Evolutionary conservation across 2,888 invertebrate species (phyloP).

Genomic region (Lydus trimaculatus): DNA sequence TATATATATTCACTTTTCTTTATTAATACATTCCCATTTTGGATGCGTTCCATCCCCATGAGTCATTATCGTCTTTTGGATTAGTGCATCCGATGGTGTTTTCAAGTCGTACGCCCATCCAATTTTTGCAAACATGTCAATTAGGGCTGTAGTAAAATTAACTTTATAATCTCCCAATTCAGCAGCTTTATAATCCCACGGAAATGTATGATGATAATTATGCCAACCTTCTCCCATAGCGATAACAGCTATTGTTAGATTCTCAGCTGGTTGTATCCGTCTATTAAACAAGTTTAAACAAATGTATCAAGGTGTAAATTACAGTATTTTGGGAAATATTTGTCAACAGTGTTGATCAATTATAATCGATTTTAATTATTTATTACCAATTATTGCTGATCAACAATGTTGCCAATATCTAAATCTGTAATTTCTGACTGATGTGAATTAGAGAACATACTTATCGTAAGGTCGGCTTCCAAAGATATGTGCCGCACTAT

Average conservation of each 20-base stretch:
- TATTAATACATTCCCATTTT: too few relatives aligned
- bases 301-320: too few relatives aligned
- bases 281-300: conserved; percentile 1
- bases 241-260: conserved; percentile 69
- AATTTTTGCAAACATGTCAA: conserved; percentile 80
- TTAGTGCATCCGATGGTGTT: conserved; percentile 45
- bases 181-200: conserved; percentile 84
- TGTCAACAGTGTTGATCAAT: too few relatives aligned
- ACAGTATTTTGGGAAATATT: too few relatives aligned
- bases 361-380: too few relatives aligned
- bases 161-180: conserved; percentile 76
- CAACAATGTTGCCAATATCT: too few relatives aligned
- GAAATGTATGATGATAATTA: conserved; percentile 85
- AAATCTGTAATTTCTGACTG: too few relatives aligned
- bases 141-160: conserved; percentile 78
- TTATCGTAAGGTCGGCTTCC: conserved; percentile 79
- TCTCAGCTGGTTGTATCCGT: conserved; percentile 67
- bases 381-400: too few relatives aligned
- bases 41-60: too few relatives aligned
- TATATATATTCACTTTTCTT: too few relatives aligned
- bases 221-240: conserved; percentile 83
- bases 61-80: too few relatives aligned
- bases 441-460: conserved; percentile 60
- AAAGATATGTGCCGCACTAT: conserved; percentile 87
- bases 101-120: conserved; percentile 89